These are phyloP conservation scores for Centropyge bicolor DNA, from an alignment of 2,797 vertebrate genomes.

Conservation along the genomic window DNA sequence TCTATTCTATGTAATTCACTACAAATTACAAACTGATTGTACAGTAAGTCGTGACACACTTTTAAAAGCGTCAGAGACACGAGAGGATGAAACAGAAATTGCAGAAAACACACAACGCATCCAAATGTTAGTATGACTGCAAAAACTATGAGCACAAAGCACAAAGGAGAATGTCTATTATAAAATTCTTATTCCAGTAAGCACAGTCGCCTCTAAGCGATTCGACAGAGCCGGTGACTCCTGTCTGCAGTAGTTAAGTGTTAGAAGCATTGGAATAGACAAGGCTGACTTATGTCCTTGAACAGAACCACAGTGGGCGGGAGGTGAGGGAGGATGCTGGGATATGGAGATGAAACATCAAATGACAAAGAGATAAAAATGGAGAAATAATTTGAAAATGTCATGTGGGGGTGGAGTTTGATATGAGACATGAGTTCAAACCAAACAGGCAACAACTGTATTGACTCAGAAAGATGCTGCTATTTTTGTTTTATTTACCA, in stretches of 20 bases:
- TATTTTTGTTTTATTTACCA: background rate
- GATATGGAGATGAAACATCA: slow-evolving; percentile 70
- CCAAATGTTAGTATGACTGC: slow-evolving; percentile 15
- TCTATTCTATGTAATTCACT: background rate
- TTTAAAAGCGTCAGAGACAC: slow-evolving; percentile 16
- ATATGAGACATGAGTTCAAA: slow-evolving; percentile 74
- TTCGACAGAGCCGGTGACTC: slow-evolving; percentile 56
- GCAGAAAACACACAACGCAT: slow-evolving; percentile 25
- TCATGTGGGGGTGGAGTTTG: slow-evolving; percentile 62
- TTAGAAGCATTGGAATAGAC: slow-evolving; percentile 77
- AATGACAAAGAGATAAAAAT: slow-evolving; percentile 76
- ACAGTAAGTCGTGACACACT: background rate
- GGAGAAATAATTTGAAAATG: slow-evolving; percentile 76
- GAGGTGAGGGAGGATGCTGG: slow-evolving; percentile 78
- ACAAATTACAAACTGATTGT: background rate
- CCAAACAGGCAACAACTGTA: slow-evolving; percentile 68
- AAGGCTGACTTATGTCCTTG: slow-evolving; percentile 98
- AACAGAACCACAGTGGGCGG: slow-evolving; percentile 90
- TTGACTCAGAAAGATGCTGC: slow-evolving; percentile 26
- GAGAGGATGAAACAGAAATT: slow-evolving; percentile 39
- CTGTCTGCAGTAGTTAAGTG: slow-evolving; percentile 62
- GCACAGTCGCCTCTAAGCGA: slow-evolving; percentile 45
- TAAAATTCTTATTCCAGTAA: slow-evolving; percentile 34
- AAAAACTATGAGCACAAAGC: slow-evolving; percentile 44
- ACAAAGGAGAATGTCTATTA: slow-evolving; percentile 25